Evolutionary conservation across 2,797 vertebrate species (phyloP).

Genomic region (Xenops minutus): DNA sequence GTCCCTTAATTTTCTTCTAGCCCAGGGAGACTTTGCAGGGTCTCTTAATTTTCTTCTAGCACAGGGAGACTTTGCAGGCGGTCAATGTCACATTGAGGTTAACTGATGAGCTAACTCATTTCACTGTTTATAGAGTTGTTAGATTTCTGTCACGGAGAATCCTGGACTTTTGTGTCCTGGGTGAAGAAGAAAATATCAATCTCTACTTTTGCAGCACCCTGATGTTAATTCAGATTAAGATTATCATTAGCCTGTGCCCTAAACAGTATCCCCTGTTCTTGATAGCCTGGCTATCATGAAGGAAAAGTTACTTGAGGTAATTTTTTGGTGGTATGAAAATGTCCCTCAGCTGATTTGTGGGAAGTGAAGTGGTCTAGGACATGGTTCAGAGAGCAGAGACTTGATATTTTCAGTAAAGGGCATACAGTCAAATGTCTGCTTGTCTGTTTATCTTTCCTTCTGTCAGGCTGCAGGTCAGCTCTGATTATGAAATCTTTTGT

Average conservation of each 20-base stretch:
- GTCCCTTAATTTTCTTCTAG: not conserved
- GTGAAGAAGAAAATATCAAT: not conserved
- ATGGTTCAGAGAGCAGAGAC: not conserved
- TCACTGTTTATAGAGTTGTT: not conserved
- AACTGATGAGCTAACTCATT: not conserved
- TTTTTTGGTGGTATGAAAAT: not conserved
- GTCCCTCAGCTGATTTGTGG: not conserved
- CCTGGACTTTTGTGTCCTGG: not conserved
- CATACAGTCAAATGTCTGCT: not conserved
- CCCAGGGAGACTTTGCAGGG: accelerated
- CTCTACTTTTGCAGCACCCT: not conserved
- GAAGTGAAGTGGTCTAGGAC: not conserved
- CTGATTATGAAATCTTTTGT: not conserved
- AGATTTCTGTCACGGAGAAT: not conserved
- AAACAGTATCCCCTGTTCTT: not conserved
- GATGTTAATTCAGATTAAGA: not conserved
- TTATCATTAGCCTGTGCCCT: not conserved
- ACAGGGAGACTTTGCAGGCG: not conserved
- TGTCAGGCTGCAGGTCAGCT: not conserved
- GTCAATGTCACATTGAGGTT: not conserved
- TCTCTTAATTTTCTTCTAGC: not conserved
- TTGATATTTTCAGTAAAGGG: not conserved
- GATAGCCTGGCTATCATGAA: not conserved
- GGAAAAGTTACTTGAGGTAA: not conserved
- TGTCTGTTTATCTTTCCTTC: not conserved